Conservation (phyloP, 2,888 invertebrate genomes). For the Apantesis nais region DNA sequence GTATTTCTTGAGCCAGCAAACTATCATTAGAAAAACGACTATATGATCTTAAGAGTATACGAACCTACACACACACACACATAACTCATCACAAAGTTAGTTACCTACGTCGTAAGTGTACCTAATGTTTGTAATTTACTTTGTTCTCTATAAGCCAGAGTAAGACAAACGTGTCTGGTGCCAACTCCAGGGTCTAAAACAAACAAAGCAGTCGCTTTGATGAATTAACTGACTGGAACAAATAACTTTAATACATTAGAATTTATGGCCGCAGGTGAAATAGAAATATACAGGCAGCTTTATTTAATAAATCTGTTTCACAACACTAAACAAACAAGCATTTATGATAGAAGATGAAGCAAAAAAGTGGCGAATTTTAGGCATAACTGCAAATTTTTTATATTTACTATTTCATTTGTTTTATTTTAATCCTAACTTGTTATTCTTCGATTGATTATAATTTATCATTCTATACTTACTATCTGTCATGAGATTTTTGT, state of each 20-base stretch:
- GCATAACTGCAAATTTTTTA: neutral
- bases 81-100: neutral
- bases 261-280: conserved; percentile 49
- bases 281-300: conserved; percentile 45
- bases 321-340: conserved; percentile 10
- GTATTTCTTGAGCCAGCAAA: neutral
- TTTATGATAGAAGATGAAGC: conserved; percentile 7
- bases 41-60: neutral
- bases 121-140: conserved; percentile 30
- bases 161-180: conserved; percentile 39
- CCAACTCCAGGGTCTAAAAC: conserved; percentile 44
- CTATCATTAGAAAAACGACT: neutral
- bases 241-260: conserved; percentile 63
- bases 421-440: neutral
- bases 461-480: neutral
- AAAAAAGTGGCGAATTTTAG: neutral
- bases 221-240: conserved; percentile 62
- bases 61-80: neutral
- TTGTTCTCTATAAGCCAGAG: conserved; percentile 29
- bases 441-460: too few relatives aligned
- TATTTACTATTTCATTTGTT: neutral
- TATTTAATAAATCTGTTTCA: conserved; percentile 27
- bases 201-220: conserved; percentile 60
- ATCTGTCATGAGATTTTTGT: neutral
- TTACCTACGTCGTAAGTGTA: neutral